Evolutionary conservation across 2,797 vertebrate species (phyloP).

Genomic region (Pseudotriccus pelzelni): DNA sequence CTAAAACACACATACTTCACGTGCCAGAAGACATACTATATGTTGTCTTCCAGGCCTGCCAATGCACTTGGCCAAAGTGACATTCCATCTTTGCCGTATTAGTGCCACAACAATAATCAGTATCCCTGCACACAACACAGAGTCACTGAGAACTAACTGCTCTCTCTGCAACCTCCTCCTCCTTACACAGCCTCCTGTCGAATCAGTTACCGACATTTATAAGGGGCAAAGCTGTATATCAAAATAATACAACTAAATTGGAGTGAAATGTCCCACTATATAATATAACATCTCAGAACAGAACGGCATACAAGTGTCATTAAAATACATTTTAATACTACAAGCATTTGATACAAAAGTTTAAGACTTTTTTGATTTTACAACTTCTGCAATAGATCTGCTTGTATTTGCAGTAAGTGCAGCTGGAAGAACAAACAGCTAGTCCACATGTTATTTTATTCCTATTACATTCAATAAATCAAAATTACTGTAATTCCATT

Average conservation of each 20-base stretch:
- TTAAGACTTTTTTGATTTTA: neutral
- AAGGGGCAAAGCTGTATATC: neutral
- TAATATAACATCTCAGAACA: neutral
- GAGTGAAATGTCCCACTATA: neutral
- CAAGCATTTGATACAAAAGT: neutral
- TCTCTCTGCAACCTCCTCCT: neutral
- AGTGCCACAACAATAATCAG: neutral
- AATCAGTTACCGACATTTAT: neutral
- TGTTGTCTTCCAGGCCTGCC: neutral
- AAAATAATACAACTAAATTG: neutral
- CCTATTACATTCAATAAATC: neutral
- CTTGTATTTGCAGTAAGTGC: neutral
- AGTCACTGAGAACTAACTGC: neutral
- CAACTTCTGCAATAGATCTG: neutral
- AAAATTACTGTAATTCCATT: neutral
- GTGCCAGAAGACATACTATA: neutral
- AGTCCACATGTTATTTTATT: neutral
- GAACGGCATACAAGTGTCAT: neutral
- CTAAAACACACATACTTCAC: neutral
- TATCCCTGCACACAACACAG: neutral
- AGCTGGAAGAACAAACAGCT: neutral
- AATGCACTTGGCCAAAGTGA: neutral
- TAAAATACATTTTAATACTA: neutral
- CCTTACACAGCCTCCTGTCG: rapidly evolving
- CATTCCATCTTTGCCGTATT: neutral